Evolutionary conservation across 2,888 invertebrate genomes (phyloP), one percentile per base, ranked within the genome.

Genomic region (Mythimna loreyi): DNA sequence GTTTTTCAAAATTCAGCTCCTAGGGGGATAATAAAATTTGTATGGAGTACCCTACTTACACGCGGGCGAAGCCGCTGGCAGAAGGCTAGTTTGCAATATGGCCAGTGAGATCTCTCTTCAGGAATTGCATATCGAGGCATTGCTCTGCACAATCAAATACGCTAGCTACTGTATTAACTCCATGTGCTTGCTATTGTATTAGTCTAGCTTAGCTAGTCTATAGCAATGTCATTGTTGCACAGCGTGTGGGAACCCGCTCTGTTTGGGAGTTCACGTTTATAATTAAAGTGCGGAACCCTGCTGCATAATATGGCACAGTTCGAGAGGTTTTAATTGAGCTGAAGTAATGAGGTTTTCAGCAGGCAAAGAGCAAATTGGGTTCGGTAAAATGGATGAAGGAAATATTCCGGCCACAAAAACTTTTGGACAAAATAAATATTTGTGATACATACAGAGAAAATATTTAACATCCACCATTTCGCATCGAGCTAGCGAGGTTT

Each of bases 161-260:
- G 40, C 56, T 21, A 23, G 49, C 23, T 60, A 13, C 33, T 60
- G 60, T 33, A 3, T 30, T 25, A 6, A 4, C 33, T 25, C n/a
- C 30, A 33, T 16, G 16, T 65, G 43, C 33, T 47, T 63, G 53
- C 40, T 30, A 30, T 59, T 6, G 47, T 30, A 53, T 57, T 74
- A 58, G 25, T 67, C 52, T 61, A 21, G 45, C 45, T 50, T 49
- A 28, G 19, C 43, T n/a, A 47, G 30, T 45, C 23, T 62, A 52
- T 25, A 21, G 40, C 60, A 43, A 45, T 64, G 21, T 30, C 69
- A 75, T 69, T 68, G 64, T 64, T 55, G 55, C 62, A 49, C 47
- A 45, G 25, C 30, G 45, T 52, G 53, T 47, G 25, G 45, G 30
- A 28, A 53, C 43, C 8, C 49, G 3, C 36, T 33, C 23, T 69